phyloP scores from a whole-genome alignment of 2,888 invertebrate species.

The Torymus tubicola region DNA sequence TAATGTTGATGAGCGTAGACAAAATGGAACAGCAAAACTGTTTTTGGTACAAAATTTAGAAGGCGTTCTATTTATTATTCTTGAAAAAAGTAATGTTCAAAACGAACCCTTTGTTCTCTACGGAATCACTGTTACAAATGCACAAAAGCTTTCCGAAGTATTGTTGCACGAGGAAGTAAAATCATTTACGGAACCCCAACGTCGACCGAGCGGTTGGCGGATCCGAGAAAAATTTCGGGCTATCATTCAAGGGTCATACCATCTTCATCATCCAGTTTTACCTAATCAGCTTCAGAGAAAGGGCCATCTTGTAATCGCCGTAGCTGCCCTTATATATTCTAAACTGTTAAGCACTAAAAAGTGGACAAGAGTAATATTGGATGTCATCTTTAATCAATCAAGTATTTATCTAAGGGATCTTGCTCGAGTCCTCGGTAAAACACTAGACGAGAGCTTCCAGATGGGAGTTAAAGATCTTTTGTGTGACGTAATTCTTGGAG shows the following conservation, averaged over 20 bases:
- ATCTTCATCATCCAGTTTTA: conserved; percentile 66
- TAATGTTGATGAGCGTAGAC: conserved; percentile 56
- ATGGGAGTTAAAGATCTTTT: conserved; percentile 67
- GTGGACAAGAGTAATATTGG: conserved; percentile 70
- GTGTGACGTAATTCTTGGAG: conserved; percentile 71
- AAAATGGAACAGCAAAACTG: conserved; percentile 67
- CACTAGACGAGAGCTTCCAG: conserved; percentile 66
- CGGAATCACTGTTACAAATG: conserved; percentile 61
- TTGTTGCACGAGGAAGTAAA: conserved; percentile 59
- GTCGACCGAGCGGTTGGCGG: conserved; percentile 67
- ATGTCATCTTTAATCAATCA: conserved; percentile 73
- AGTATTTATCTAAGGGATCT: conserved; percentile 72
- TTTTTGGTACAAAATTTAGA: conserved; percentile 67
- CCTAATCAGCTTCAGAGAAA: conserved; percentile 65
- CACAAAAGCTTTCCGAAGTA: conserved; percentile 57
- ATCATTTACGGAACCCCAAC: conserved; percentile 58
- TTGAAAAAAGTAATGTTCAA: conserved; percentile 68
- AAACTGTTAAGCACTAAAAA: conserved; percentile 68
- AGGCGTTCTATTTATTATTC: conserved; percentile 68
- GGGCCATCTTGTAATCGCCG: conserved; percentile 67
- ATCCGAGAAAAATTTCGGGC: conserved; percentile 69
- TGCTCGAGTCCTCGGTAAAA: conserved; percentile 67
- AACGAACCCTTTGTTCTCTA: conserved; percentile 71
- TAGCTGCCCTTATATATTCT: conserved; percentile 70
- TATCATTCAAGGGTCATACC: conserved; percentile 68